A percentile compares a stretch with the other conserved stretches of the same genome.
phyloP scores from a whole-genome alignment of 2,888 invertebrate species.

The Brachycybe producta region DNA sequence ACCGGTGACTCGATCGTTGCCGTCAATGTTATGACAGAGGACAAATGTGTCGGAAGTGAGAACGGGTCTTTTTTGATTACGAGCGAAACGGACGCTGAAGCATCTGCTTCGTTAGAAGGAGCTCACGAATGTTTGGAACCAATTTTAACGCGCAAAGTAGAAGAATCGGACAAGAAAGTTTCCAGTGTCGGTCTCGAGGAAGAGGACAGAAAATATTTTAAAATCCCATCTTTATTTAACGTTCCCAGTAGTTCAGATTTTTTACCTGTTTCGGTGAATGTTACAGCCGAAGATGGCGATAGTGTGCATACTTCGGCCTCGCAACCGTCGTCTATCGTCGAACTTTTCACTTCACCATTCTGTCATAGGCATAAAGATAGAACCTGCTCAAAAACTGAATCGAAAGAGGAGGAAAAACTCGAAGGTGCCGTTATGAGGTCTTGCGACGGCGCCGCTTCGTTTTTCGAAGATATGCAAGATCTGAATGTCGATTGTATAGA shows the following conservation, averaged over 20 bases:
- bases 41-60: not conserved
- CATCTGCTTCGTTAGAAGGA: not conserved
- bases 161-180: no score
- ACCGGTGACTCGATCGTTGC: conserved; percentile 75
- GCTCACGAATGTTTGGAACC: not conserved
- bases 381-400: conserved; percentile 5
- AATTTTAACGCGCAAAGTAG: not conserved
- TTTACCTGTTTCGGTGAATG: no score
- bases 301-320: not conserved
- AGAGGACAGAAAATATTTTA: no score
- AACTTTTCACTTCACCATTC: conserved; percentile 6
- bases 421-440: not conserved
- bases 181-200: no score
- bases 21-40: conserved; percentile 39
- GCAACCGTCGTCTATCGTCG: conserved; percentile 2
- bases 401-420: conserved; percentile 9
- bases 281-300: no score
- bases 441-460: no score
- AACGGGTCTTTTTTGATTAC: not conserved
- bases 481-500: no score
- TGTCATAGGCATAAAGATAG: conserved; percentile 5
- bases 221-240: no score
- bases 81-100: not conserved
- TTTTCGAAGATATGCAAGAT: no score
- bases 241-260: no score